A percentile compares a stretch with the other conserved stretches of the same genome.
Evolutionary conservation across 2,888 invertebrate species (phyloP).

Genomic region (Idaea straminata): DNA sequence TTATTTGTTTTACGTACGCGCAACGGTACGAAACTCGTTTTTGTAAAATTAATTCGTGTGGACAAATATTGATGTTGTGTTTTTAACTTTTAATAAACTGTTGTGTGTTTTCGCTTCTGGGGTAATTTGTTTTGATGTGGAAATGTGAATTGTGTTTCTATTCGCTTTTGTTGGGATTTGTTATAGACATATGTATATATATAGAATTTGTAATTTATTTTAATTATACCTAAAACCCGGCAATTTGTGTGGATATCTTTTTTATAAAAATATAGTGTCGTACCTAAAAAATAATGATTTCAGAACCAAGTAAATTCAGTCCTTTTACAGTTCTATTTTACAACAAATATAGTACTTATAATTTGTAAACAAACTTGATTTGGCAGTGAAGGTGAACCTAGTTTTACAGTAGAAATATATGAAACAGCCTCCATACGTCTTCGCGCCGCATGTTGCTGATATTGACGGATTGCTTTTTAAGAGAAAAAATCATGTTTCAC

Average conservation of each 20-base stretch:
- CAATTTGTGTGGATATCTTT: neutral
- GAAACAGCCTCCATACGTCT: conserved; percentile 35
- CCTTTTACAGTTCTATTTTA: neutral
- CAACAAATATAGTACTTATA: neutral
- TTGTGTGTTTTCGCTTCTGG: conserved; percentile 12
- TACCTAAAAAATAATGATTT: neutral
- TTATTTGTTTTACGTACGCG: conserved; percentile 46
- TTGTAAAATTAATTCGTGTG: conserved; percentile 30
- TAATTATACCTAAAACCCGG: neutral
- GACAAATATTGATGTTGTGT: conserved; percentile 35
- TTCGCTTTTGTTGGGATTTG: neutral
- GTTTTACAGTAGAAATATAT: conserved; percentile 19
- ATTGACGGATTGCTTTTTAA: conserved; percentile 51
- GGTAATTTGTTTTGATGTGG: conserved; percentile 3
- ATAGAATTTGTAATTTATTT: neutral
- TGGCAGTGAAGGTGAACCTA: neutral
- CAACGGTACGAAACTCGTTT: conserved; percentile 32
- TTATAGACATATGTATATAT: neutral
- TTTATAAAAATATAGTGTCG: too few species aligned
- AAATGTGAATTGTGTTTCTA: neutral
- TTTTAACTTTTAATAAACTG: conserved; percentile 30
- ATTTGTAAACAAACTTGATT: neutral
- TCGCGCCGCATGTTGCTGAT: conserved; percentile 51
- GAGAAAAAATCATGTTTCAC: conserved; percentile 33
- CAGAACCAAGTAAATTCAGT: neutral